These are phyloP conservation scores for Napeogenes inachia DNA, from an alignment of 2,888 invertebrate species.

Conservation along the genomic window DNA sequence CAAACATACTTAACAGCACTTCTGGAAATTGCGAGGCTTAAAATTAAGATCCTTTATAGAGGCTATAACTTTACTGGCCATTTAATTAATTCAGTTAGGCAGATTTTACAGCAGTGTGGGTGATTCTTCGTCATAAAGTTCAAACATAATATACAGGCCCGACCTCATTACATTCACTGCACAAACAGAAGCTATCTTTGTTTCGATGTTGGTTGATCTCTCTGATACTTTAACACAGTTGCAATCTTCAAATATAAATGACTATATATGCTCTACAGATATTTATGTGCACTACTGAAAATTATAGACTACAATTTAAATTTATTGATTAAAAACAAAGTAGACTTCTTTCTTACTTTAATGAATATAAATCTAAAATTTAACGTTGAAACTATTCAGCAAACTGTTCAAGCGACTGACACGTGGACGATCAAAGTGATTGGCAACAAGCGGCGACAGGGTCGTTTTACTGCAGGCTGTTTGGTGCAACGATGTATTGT, in stretches of 20 bases:
- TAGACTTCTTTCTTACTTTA: not conserved
- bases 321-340: not conserved
- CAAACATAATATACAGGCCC: slow-evolving; percentile 15
- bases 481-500: slow-evolving; percentile 37
- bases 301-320: too few relatives aligned
- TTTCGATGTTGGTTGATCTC: not conserved
- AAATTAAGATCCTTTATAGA: slow-evolving; percentile 29
- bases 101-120: slow-evolving; percentile 24
- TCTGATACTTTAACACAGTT: not conserved
- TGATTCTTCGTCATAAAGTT: slow-evolving; percentile 22
- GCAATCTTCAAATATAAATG: too few relatives aligned
- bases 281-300: too few relatives aligned
- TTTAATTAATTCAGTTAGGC: slow-evolving; percentile 29
- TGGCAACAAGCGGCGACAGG: slow-evolving; percentile 49
- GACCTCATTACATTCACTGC: slow-evolving; percentile 10
- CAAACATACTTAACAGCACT: slow-evolving; percentile 19
- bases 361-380: slow-evolving; percentile 2
- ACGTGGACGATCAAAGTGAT: slow-evolving; percentile 73
- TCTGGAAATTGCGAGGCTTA: slow-evolving; percentile 24
- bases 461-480: slow-evolving; percentile 49
- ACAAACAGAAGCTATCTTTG: slow-evolving; percentile 12
- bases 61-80: slow-evolving; percentile 29
- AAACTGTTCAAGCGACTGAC: slow-evolving; percentile 59
- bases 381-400: slow-evolving; percentile 31
- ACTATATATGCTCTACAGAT: too few relatives aligned